phyloP scores from a whole-genome alignment of 2,797 vertebrate species.

The Acrocephalus scirpaceus region DNA sequence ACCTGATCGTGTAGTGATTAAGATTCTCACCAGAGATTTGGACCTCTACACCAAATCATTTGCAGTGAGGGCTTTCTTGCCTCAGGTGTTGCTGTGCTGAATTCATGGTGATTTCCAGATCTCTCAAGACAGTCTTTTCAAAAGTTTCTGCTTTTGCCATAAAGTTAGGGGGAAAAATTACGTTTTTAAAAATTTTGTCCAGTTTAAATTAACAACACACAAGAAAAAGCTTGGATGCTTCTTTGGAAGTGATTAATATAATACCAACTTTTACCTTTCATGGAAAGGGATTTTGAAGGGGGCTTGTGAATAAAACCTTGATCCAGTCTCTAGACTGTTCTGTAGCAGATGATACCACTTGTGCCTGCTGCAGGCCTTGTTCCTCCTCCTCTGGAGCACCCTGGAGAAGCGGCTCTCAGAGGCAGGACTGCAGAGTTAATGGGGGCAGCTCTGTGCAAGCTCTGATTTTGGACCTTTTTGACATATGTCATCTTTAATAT shows the following conservation, averaged over 20 bases:
- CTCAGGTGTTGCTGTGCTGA: neutral
- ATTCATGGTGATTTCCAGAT: neutral
- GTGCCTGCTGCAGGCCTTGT: neutral
- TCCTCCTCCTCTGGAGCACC: neutral
- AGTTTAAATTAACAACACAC: neutral
- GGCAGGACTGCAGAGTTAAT: neutral
- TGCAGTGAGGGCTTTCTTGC: neutral
- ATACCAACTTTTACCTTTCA: neutral
- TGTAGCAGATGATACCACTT: neutral
- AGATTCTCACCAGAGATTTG: neutral
- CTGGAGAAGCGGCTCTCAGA: neutral
- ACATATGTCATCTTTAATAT: neutral
- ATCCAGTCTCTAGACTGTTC: neutral
- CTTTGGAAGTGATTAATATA: neutral
- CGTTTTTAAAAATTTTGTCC: accelerated
- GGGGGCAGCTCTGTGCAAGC: neutral
- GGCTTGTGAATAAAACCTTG: neutral
- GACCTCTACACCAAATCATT: neutral
- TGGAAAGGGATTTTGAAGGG: neutral
- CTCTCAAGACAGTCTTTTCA: neutral
- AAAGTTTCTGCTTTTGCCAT: neutral
- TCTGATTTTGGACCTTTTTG: neutral
- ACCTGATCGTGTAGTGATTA: neutral
- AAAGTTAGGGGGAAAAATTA: neutral
- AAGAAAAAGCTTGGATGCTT: neutral